phyloP scores from a whole-genome alignment of 2,888 invertebrate species.

The Unio pictorum region DNA sequence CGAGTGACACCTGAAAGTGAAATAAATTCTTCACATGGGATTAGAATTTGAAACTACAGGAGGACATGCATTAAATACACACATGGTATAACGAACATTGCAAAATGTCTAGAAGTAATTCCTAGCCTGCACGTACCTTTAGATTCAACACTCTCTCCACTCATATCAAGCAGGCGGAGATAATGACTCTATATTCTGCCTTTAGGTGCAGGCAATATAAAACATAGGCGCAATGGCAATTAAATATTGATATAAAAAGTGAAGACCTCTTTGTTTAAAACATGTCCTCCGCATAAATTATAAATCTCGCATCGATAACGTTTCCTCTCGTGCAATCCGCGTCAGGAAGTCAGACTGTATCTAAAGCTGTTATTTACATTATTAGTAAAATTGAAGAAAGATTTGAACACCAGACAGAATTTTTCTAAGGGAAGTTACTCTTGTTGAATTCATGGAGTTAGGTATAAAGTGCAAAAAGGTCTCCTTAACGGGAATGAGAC shows the following conservation, averaged over 20 bases:
- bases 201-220: background rate
- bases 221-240: background rate
- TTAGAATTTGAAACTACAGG: background rate
- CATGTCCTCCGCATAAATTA: slow-evolving; percentile 42
- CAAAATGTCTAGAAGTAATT: background rate
- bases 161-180: slow-evolving; percentile 18
- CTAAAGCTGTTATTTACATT: rapidly evolving
- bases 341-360: too few relatives aligned
- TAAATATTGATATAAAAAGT: background rate
- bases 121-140: slow-evolving; percentile 18
- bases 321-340: slow-evolving; percentile 8
- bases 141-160: slow-evolving; percentile 20
- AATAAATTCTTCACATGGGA: background rate
- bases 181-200: background rate
- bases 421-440: too few relatives aligned
- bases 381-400: too few relatives aligned
- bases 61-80: too few relatives aligned
- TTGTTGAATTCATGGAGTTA: too few relatives aligned
- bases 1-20: background rate
- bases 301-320: slow-evolving; percentile 14
- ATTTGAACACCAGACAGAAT: too few relatives aligned
- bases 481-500: too few relatives aligned
- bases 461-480: too few relatives aligned
- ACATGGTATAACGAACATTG: background rate
- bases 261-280: slow-evolving; percentile 11